Evolutionary conservation across 2,113 vertebrate species (phyloP), one percentile per base, ranked within the genome.

Genomic region (Barbus barbus): DNA sequence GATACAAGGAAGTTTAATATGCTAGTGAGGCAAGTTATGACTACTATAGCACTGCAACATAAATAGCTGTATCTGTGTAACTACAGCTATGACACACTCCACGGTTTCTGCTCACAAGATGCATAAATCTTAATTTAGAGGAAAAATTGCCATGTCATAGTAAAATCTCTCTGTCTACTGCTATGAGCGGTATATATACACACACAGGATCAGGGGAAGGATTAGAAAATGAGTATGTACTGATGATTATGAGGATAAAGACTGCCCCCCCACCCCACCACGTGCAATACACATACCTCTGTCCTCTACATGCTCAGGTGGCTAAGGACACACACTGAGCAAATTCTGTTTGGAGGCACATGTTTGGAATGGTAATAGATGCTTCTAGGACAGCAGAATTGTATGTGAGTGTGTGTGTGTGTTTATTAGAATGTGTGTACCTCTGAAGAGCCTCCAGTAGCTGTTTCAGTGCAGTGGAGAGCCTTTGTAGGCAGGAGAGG

Each of bases 361-460:
- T 71, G 69, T 41, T 16, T 53, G 41, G 78, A 53, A 81, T 71
- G n/a, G 9, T 58, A 71, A 79, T 9, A 60, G 51, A 56, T n/a
- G 33, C 12, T 78, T 24, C 12, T 16, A 44, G 26, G 8, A 51
- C 14, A 31, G 56, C 36, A 61, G 7, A 26, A 36, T 26, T 44
- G 0, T 9, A 2, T 36, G 20, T 56, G 73, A 4, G 53, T n/a
- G 56, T 58, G 22, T 58, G 22, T 60, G 24, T 61, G 67, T 41
- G 20, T 20, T 33, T n/a, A n/a, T n/a, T n/a, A n/a, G n/a, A n/a
- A n/a, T 56, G 74, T 60, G 56, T 63, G 58, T 91, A 98, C 97
- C 96, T 96, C 85, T 93, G 94, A 88, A 97, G 96, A 85, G 93
- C 94, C 88, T 95, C 93, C 80, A 89, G 94, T 88, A 98, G 95